Base-by-base conservation (phyloP, 2,888 invertebrate genomes). In the Lymantria monacha region DNA sequence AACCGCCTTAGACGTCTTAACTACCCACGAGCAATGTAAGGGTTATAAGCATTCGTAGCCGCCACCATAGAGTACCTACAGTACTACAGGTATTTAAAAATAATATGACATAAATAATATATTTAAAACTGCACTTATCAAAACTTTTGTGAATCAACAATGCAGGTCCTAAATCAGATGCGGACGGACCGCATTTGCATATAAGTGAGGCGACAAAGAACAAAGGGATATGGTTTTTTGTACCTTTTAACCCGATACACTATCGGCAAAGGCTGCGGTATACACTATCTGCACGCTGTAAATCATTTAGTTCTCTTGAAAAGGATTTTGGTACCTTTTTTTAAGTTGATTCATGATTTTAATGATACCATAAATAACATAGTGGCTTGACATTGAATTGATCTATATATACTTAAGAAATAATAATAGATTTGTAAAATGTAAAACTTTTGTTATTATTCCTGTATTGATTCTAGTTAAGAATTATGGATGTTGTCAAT, bases 191-290 rank as follows among this genome's bases (percentile, higher is more conserved):
- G 64, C 76, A 89, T 91, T 91, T 90, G 82, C 90, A 90, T 91
- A 83, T 76, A 81, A 82, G 77, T 79, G 77, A 81, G 83, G 87
- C 85, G 88, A 88, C 85, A 84, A 87, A 85, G 89, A 87, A 90
- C 89, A 90, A 90, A 87, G 86, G 83, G 63, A 59, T 55, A 50
- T 12, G 40, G 30, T 66, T 69, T 70, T 63, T 66, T 63, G 65
- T 69, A 51, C 54, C 12, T 68, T 79, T 78, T 74, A 70, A 61
- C 66, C 76, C 76, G 83, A 83, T 81, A 81, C 76, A 81, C 74
- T 83, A 85, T 88, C 87, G 76, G 70, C 72, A 74, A 80, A 78
- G 76, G 78, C 76, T 67, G 69, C 68, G 71, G 76, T 70, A 77
- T 79, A 72, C 68, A 67, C 78, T 85, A 85, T 83, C 83, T 78